Conservation (phyloP, 2,113 vertebrate species). For the Penelope pileata region DNA sequence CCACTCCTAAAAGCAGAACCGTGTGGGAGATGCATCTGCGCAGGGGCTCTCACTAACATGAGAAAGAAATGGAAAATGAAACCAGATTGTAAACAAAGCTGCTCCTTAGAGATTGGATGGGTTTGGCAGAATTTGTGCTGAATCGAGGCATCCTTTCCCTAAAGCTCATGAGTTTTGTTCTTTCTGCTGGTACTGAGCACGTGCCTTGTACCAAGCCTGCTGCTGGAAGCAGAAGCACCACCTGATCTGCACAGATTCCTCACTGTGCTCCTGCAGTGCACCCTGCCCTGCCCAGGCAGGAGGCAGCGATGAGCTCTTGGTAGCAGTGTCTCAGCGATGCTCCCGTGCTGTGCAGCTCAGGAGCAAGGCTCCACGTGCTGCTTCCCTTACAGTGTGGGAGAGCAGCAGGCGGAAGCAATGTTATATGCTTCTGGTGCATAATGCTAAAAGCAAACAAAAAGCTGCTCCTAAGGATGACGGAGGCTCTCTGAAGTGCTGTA, state of each 20-base stretch:
- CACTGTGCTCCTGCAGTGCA: too few species aligned
- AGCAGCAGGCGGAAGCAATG: not conserved
- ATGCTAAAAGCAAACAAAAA: slow-evolving; percentile 6
- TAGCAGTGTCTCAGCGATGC: not conserved
- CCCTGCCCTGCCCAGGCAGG: not conserved
- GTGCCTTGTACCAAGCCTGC: not conserved
- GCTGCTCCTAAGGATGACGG: not conserved
- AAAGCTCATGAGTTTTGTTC: not conserved
- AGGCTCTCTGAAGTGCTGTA: not conserved
- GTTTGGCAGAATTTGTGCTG: not conserved
- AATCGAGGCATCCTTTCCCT: not conserved
- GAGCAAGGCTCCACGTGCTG: not conserved
- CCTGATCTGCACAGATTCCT: not conserved
- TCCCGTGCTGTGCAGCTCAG: not conserved
- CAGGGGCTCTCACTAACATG: not conserved
- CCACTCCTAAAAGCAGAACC: not conserved
- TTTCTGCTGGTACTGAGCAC: not conserved
- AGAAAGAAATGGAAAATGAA: not conserved
- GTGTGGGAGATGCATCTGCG: rapidly evolving
- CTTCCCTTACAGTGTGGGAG: not conserved
- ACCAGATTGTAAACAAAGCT: not conserved
- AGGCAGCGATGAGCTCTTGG: not conserved
- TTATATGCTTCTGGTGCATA: not conserved
- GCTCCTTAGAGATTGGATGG: not conserved
- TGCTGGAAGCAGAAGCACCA: not conserved